Base-by-base conservation (phyloP, 2,113 vertebrate species). In the Petrocephalus microphthalmus region DNA sequence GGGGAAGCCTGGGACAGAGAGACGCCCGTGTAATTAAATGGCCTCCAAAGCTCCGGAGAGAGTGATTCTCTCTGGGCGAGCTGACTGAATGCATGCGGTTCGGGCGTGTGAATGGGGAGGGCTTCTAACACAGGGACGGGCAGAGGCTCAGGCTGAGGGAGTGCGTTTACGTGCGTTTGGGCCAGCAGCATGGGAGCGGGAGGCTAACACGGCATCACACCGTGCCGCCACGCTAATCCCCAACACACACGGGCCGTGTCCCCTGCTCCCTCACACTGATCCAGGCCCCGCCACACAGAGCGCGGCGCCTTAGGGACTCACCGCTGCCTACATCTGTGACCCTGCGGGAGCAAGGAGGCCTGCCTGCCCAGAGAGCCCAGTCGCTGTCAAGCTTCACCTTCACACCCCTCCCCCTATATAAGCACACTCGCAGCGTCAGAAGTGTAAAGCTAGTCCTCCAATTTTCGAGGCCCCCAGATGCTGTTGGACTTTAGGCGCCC, bases 311-410 rank as follows among this genome's bases (percentile, higher is more conserved):
- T 13, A 54, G 53, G 13, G 53, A 25, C 64, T n/a, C 20, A n/a
- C 20, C 22, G 64, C 64, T 71, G 25, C 22, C 22, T 74, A 92
- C 93, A 94, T 94, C 94, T 94, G 93, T 93, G 92, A 90, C 92
- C 91, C 91, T 92, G 92, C 91, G 92, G 91, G 91, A 92, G 88
- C 89, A 93, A 94, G 95, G 92, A 92, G 84, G 52, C 81, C 0
- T 89, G 89, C 87, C 90, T 92, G 89, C 89, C 87, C 91, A 90
- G 91, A 91, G 89, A 89, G 78, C 87, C 85, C 92, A 93, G 91
- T 92, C 93, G 71, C 90, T 52, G 71, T 45, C 84, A 89, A 83
- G 49, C 91, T 92, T 93, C 92, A 91, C 53, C 93, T 93, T 92
- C 89, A 88, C 89, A 82, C 81, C 84, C 83, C 92, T 91, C 91